phyloP scores from a whole-genome alignment of 1,140 invertebrate species.

The Meloidogyne exigua region DNA sequence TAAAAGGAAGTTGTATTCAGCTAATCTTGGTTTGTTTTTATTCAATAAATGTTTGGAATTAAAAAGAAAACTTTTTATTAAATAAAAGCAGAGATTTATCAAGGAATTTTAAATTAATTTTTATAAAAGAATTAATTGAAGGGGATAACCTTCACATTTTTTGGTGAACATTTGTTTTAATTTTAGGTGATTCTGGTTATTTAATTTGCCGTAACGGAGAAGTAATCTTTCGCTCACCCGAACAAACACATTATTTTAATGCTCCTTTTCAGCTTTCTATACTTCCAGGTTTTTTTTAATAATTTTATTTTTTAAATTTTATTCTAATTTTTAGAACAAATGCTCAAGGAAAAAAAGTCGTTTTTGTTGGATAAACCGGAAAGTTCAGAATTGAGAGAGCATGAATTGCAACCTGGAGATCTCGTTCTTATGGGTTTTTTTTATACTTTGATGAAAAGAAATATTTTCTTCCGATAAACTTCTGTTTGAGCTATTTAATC shows the following conservation, averaged over 20 bases:
- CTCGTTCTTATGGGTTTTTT: slow-evolving; percentile 75
- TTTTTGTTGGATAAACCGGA: slow-evolving; percentile 73
- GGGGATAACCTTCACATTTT: too few relatives aligned
- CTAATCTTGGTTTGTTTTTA: slow-evolving; percentile 75
- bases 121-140: too few relatives aligned
- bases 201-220: slow-evolving; percentile 80
- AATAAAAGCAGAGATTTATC: too few relatives aligned
- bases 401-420: slow-evolving; percentile 87
- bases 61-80: too few relatives aligned
- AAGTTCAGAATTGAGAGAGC: slow-evolving; percentile 82
- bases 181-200: slow-evolving; percentile 84
- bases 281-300: slow-evolving; percentile 77
- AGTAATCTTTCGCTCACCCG: slow-evolving; percentile 84
- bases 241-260: slow-evolving; percentile 97
- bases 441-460: not conserved
- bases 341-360: slow-evolving; percentile 37
- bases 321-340: slow-evolving; percentile 29
- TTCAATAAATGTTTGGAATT: not conserved
- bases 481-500: too few relatives aligned
- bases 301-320: slow-evolving; percentile 27
- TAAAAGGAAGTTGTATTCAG: slow-evolving; percentile 84
- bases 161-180: not conserved
- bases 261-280: slow-evolving; percentile 93
- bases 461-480: too few relatives aligned
- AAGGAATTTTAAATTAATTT: too few relatives aligned